Conservation (phyloP, 53 echinoderm and acorn worm species). For the Henricia sp. region DNA sequence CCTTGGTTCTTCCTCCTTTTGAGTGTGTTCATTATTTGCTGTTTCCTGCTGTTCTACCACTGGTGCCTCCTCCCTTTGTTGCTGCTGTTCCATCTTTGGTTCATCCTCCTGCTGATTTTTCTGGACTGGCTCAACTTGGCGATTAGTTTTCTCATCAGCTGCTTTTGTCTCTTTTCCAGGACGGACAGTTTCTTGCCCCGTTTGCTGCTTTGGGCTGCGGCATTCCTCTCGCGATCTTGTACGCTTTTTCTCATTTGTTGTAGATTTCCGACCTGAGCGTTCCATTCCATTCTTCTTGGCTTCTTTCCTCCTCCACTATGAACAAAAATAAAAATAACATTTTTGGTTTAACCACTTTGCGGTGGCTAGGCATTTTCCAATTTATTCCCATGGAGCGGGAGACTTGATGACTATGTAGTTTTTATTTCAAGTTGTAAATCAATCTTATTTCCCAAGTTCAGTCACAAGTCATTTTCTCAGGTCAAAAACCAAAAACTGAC, state of each 20-base stretch:
- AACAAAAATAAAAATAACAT: not conserved
- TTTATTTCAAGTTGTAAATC: too few relatives aligned
- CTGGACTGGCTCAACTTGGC: too few relatives aligned
- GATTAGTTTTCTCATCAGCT: slow-evolving; percentile 2
- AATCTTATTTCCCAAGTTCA: too few relatives aligned
- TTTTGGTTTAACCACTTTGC: not conserved
- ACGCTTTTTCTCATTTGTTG: slow-evolving; percentile 2
- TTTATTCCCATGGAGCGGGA: too few relatives aligned
- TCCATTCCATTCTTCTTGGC: slow-evolving; percentile 30
- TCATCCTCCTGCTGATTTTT: slow-evolving; percentile 32
- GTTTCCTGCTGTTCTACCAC: not conserved
- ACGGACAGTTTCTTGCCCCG: not conserved
- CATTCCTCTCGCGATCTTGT: slow-evolving; percentile 6
- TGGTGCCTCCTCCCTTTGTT: not conserved
- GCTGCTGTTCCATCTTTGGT: slow-evolving; percentile 25
- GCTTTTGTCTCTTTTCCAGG: slow-evolving; percentile 20
- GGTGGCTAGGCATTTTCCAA: not conserved
- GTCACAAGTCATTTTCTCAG: too few relatives aligned
- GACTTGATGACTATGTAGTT: too few relatives aligned
- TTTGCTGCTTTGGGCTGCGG: slow-evolving; percentile 20
- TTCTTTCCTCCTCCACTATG: slow-evolving; percentile 31
- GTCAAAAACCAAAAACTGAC: too few relatives aligned
- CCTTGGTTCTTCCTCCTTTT: slow-evolving; percentile 37
- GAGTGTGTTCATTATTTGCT: slow-evolving; percentile 2
- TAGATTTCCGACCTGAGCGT: slow-evolving; percentile 31